Percentiles rank a stretch among this genome's conserved stretches.
Evolutionary conservation across 1,140 invertebrate species (phyloP).

Genomic region (Drosophila ananassae): DNA sequence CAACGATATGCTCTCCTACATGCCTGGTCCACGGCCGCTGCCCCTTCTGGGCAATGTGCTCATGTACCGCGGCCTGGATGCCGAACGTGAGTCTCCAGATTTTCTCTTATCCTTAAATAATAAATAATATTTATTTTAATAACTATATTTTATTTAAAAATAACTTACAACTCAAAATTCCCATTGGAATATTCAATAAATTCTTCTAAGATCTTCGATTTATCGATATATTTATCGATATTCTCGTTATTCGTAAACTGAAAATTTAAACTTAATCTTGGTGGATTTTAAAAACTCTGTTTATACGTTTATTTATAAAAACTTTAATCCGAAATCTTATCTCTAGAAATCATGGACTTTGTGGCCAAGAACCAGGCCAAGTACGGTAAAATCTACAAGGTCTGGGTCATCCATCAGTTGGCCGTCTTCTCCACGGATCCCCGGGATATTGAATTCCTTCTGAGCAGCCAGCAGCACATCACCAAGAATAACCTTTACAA

Average conservation of each 20-base stretch:
- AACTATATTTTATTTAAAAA: too few relatives aligned
- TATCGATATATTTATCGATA: too few relatives aligned
- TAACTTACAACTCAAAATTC: too few relatives aligned
- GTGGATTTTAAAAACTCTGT: not conserved
- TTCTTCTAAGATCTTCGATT: too few relatives aligned
- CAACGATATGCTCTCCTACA: conserved; percentile 51
- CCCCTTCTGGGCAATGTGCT: conserved; percentile 58
- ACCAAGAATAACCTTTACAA: conserved; percentile 79
- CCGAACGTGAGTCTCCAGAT: conserved; percentile 47
- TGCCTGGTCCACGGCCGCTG: conserved; percentile 43
- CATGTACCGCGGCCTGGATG: conserved; percentile 38
- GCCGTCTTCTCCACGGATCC: conserved; percentile 83
- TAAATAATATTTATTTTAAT: too few relatives aligned
- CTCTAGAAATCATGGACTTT: conserved; percentile 57
- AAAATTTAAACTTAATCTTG: not conserved
- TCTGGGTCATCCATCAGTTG: conserved; percentile 85
- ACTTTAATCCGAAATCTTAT: not conserved
- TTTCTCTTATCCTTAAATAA: not conserved
- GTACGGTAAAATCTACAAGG: conserved; percentile 86
- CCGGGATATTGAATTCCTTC: conserved; percentile 55
- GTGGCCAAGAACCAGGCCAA: conserved; percentile 37
- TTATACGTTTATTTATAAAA: not conserved
- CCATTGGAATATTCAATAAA: too few relatives aligned
- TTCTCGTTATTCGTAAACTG: not conserved
- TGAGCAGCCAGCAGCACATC: conserved; percentile 66